Base-by-base conservation (phyloP, 2,113 vertebrate genomes). In the Anguilla japonica region DNA sequence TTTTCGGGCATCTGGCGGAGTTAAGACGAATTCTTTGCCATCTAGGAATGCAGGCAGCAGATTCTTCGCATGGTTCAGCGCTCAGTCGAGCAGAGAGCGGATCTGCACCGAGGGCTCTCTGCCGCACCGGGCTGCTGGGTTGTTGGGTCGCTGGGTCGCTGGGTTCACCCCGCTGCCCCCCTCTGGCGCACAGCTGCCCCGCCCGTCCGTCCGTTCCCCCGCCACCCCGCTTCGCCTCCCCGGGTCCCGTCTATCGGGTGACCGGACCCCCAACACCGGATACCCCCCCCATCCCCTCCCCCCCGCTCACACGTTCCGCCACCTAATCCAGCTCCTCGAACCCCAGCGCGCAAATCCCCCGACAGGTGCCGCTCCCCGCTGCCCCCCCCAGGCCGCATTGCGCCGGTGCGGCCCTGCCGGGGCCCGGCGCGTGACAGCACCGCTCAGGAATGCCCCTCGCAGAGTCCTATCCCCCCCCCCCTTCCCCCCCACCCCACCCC, bases 351-450 rank as follows among this genome's bases (percentile, higher is more conserved):
- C 88, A 89, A 91, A 90, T 86, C 89, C 85, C 34, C 75, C 41
- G 83, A 90, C 88, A 91, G 91, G 89, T 91, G 91, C 88, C 41
- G 7, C 39, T 83, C 84, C 60, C 39, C 20, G 43, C 63, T 50
- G 16, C 34, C 63, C 60, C 3, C n/a, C 3, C 7, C 75, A 39
- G 75, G 29, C 75, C 7, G 13, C 2, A 11, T 40, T 13, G 5
- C 2, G 75, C 75, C 9, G 22, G 8, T 11, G 22, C 3, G 60
- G 22, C 60, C 60, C 22, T n/a, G n/a, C n/a, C n/a, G 22, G 60
- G 60, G 20, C 18, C 60, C 20, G 60, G 18, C 5, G 18, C 2
- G 11, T 85, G 56, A 60, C 14, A 22, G 53, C 82, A 83, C 60
- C 13, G 56, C 29, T 83, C 34, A 67, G 60, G 60, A 67, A 67